A percentile compares a stretch with the other conserved stretches of the same genome.
phyloP scores from a whole-genome alignment of 2,113 vertebrate species.

The Callocephalon fimbriatum region DNA sequence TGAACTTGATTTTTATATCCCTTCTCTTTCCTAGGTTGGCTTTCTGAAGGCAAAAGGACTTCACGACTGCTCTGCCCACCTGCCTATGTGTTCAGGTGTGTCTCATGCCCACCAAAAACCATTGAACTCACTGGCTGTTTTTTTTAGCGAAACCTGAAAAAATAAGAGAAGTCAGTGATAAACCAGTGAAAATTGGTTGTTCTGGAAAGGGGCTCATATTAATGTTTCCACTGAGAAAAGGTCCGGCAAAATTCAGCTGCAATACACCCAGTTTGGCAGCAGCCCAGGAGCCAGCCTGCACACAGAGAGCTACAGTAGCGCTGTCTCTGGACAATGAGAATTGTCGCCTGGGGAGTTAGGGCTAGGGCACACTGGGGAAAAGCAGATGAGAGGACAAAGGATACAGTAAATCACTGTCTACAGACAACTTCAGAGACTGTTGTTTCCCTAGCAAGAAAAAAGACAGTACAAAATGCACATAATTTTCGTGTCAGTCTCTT shows the following conservation, averaged over 20 bases:
- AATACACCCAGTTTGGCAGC: background rate
- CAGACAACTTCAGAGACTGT: background rate
- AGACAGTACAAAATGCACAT: background rate
- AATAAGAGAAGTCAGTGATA: background rate
- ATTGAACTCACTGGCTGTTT: background rate
- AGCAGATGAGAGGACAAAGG: background rate
- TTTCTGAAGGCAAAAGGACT: background rate
- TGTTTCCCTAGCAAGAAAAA: background rate
- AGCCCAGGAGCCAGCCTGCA: background rate
- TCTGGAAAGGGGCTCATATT: background rate
- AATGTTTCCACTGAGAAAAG: background rate
- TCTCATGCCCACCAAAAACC: background rate
- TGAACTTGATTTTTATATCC: background rate
- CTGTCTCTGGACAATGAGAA: background rate
- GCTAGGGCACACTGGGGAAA: background rate
- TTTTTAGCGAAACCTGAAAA: background rate
- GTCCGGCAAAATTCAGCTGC: background rate
- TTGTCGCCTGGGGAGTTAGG: fast-evolving
- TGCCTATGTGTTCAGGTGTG: background rate
- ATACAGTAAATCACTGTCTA: background rate
- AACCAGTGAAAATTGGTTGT: background rate
- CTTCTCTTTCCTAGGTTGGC: background rate
- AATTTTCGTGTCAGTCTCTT: background rate
- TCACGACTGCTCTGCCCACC: background rate
- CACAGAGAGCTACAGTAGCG: background rate